Percentiles rank a stretch among this genome's conserved stretches.
These are phyloP conservation scores for Semotilus atromaculatus DNA, from an alignment of 2,797 vertebrate genomes.

Conservation along the genomic window DNA sequence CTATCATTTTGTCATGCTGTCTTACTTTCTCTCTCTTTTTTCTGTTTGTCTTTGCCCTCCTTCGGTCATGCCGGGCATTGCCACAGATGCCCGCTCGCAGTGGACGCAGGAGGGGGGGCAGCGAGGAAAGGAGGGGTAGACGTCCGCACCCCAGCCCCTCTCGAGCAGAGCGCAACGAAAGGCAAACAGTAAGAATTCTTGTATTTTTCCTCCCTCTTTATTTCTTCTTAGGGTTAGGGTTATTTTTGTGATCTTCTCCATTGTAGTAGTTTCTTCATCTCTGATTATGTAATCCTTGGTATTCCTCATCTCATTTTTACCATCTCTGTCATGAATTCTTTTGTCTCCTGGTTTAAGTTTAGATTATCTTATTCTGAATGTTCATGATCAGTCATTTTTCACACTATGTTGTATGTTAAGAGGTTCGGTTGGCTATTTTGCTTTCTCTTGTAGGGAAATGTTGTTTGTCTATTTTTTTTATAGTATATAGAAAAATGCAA, in stretches of 20 bases:
- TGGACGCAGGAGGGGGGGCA: slow-evolving; percentile 82
- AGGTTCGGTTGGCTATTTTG: background rate
- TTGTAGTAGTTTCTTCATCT: background rate
- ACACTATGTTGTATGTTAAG: background rate
- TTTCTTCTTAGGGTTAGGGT: background rate
- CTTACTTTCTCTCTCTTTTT: slow-evolving; percentile 2
- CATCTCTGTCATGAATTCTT: background rate
- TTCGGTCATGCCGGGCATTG: slow-evolving; percentile 52
- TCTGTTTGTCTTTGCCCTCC: slow-evolving; percentile 35
- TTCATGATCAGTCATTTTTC: background rate
- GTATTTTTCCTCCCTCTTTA: slow-evolving; percentile 32
- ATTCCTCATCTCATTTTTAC: background rate
- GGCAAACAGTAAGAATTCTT: slow-evolving; percentile 76
- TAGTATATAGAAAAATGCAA: slow-evolving; percentile 20
- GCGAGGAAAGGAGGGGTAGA: slow-evolving; percentile 82
- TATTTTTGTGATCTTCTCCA: background rate
- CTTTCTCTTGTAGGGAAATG: slow-evolving; percentile 22
- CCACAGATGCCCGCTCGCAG: slow-evolving; percentile 84
- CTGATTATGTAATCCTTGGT: background rate
- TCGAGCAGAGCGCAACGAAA: slow-evolving; percentile 78
- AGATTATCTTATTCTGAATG: background rate
- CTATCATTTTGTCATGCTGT: slow-evolving; percentile 16
- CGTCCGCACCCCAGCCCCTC: slow-evolving; percentile 81
- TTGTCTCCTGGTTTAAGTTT: background rate
- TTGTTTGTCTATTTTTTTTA: slow-evolving; percentile 26